A percentile compares a stretch with the other conserved stretches of the same genome.
phyloP scores from a whole-genome alignment of 1,140 invertebrate species.

The Solen grandis region DNA sequence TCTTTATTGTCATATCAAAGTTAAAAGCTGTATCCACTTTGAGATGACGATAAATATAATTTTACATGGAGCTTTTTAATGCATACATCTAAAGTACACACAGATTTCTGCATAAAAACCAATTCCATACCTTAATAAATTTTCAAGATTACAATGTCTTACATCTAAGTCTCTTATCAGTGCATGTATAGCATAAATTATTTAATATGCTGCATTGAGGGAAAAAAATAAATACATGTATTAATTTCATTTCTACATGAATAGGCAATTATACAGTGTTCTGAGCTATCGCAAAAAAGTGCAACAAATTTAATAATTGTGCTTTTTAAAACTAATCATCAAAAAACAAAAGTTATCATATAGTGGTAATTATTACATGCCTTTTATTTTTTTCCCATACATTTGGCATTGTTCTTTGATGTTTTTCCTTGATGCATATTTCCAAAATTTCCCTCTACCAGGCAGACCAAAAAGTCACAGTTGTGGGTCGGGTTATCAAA shows the following conservation, averaged over 20 bases:
- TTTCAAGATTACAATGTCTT: no score
- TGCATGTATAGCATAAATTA: no score
- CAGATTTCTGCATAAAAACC: no score
- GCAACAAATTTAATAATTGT: neutral
- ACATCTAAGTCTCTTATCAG: no score
- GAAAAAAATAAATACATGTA: neutral
- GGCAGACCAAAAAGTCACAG: neutral
- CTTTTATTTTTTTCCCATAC: neutral
- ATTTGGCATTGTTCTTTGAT: neutral
- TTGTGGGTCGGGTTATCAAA: neutral
- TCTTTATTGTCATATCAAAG: no score
- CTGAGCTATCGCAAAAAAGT: neutral
- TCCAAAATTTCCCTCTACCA: neutral
- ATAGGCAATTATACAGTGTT: neutral
- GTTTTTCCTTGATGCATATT: neutral
- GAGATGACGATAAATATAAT: no score
- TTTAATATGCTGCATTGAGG: no score
- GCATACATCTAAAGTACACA: no score
- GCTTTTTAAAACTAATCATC: neutral
- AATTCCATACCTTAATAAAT: no score
- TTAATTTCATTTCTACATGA: neutral
- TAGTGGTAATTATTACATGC: neutral
- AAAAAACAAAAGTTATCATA: neutral
- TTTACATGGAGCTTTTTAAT: no score
- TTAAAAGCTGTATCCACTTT: no score